Evolutionary conservation across 2,888 invertebrate genomes (phyloP).

Genomic region (Zaprionus obscuricornis): DNA sequence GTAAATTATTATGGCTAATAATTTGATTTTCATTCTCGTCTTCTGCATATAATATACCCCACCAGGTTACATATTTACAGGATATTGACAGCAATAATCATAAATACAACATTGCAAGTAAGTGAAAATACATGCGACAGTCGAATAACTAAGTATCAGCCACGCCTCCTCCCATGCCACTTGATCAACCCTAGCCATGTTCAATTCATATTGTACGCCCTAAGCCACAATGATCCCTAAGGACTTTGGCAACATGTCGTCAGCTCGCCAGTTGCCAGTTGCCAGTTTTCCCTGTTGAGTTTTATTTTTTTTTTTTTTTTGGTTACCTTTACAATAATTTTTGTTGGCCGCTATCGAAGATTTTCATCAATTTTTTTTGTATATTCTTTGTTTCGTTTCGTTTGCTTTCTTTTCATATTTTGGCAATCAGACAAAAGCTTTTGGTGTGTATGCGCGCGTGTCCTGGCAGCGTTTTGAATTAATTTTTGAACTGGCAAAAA

Average conservation of each 20-base stretch:
- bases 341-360: constrained; percentile 38
- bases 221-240: constrained; percentile 61
- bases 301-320: too few species aligned
- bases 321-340: constrained; percentile 47
- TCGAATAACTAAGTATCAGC: constrained; percentile 14
- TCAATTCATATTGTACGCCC: background rate
- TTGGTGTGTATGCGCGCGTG: constrained; percentile 74
- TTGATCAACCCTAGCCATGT: too few species aligned
- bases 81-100: constrained; percentile 48
- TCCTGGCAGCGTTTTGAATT: constrained; percentile 77
- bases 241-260: constrained; percentile 58
- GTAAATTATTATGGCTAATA: too few species aligned
- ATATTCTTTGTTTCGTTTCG: constrained; percentile 16
- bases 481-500: too few species aligned
- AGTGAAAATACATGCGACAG: constrained; percentile 54
- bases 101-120: constrained; percentile 56
- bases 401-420: constrained; percentile 48
- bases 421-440: constrained; percentile 66
- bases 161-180: too few species aligned
- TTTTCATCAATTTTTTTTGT: constrained; percentile 57
- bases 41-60: constrained; percentile 3
- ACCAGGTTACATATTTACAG: background rate
- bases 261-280: constrained; percentile 14
- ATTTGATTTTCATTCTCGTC: too few species aligned
- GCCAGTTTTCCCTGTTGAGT: background rate